Conservation (phyloP, 1,140 invertebrate species). For the Varroa destructor region DNA sequence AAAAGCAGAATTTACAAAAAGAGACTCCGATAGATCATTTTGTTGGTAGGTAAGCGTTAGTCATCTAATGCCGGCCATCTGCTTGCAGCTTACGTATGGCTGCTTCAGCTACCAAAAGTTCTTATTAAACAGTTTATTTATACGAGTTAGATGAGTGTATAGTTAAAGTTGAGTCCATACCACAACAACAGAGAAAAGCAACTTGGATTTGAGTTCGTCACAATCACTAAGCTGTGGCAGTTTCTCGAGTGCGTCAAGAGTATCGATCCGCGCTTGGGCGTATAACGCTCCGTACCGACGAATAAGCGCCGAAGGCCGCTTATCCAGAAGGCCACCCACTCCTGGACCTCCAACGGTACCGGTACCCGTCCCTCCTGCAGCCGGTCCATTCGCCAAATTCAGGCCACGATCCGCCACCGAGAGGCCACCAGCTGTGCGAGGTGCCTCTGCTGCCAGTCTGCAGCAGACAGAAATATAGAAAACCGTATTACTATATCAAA, state of each 20-base stretch:
- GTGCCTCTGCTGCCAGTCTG: constrained; percentile 9
- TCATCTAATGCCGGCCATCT: too few species aligned
- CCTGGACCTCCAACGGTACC: too few species aligned
- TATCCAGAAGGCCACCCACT: constrained; percentile 32
- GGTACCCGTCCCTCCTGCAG: not conserved
- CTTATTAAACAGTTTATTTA: too few species aligned
- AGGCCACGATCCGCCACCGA: not conserved
- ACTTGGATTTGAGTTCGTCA: constrained; percentile 75
- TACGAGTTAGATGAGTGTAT: too few species aligned
- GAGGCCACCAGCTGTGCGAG: too few species aligned
- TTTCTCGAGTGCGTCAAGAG: constrained; percentile 64
- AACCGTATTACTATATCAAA: too few species aligned
- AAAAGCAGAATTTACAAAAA: too few species aligned
- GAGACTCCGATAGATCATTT: too few species aligned
- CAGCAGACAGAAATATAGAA: not conserved
- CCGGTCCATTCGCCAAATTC: not conserved
- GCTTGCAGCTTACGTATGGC: too few species aligned
- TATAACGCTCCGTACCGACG: constrained; percentile 69
- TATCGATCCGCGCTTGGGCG: constrained; percentile 63
- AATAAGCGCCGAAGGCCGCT: constrained; percentile 47
- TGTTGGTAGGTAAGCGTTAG: too few species aligned
- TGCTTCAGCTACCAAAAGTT: too few species aligned
- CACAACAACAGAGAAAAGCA: constrained; percentile 83
- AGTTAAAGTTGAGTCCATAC: constrained; percentile 43
- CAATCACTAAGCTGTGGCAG: constrained; percentile 61